Conservation (phyloP, 2,888 invertebrate genomes). For the Lycophotia porphyrea region DNA sequence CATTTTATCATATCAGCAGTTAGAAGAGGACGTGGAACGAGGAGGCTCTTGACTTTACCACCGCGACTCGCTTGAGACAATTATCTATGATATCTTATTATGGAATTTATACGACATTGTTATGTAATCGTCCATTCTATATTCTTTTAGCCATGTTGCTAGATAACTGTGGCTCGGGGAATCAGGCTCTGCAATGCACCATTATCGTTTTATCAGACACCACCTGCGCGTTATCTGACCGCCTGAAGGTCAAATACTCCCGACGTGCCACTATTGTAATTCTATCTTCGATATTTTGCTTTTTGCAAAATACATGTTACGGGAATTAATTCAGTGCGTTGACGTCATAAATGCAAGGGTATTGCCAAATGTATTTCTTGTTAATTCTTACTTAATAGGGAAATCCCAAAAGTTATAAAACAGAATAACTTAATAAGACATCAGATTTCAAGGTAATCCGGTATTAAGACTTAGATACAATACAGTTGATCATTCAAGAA, state of each 20-base stretch:
- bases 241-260: conserved; percentile 77
- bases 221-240: conserved; percentile 75
- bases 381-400: neutral
- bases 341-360: conserved; percentile 5
- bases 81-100: conserved; percentile 50
- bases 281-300: conserved; percentile 58
- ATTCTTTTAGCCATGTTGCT: conserved; percentile 43
- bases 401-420: neutral
- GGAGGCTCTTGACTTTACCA: conserved; percentile 13
- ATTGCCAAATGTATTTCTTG: conserved; percentile 9
- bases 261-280: conserved; percentile 61
- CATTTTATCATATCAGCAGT: conserved; percentile 25
- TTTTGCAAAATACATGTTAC: conserved; percentile 51
- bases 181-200: conserved; percentile 72
- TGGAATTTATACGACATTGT: conserved; percentile 45
- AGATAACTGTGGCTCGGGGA: conserved; percentile 59
- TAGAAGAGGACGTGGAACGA: conserved; percentile 7
- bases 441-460: conserved; percentile 9
- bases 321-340: conserved; percentile 45
- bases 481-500: neutral
- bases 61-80: neutral
- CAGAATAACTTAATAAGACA: conserved; percentile 4
- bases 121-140: conserved; percentile 45
- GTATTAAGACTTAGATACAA: conserved; percentile 11
- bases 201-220: conserved; percentile 81